A percentile compares a stretch with the other conserved stretches of the same genome.
Evolutionary conservation across 2,113 vertebrate genomes (phyloP).

Genomic region (Macrotus californicus): DNA sequence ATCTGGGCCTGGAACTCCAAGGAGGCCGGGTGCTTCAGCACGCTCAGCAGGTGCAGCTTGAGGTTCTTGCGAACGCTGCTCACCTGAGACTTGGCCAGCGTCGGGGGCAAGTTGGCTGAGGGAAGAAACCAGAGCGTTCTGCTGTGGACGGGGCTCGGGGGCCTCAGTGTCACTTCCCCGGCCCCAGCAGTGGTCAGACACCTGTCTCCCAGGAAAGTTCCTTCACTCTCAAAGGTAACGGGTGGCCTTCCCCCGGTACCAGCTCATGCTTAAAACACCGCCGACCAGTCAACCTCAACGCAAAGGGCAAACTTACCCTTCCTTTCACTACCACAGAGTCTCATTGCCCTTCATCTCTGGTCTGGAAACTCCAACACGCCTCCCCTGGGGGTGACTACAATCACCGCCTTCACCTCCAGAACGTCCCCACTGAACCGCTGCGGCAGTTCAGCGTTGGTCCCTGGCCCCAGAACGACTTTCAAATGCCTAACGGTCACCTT

Average conservation of each 20-base stretch:
- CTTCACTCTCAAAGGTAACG: background rate
- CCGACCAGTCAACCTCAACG: background rate
- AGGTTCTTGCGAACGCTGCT: constrained; percentile 97
- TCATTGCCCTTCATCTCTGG: background rate
- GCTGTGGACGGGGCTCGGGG: background rate
- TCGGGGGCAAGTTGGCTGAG: constrained; percentile 92
- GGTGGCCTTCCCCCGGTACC: background rate
- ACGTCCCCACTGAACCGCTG: background rate
- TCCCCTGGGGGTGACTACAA: background rate
- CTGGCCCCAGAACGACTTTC: background rate
- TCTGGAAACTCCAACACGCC: background rate
- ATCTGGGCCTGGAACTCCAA: constrained; percentile 93
- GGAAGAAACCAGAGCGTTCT: background rate
- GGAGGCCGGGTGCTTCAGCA: constrained; percentile 91
- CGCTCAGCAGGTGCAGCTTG: constrained; percentile 90
- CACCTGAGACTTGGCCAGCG: constrained; percentile 95
- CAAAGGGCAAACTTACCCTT: background rate
- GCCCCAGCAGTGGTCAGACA: background rate
- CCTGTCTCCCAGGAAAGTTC: background rate
- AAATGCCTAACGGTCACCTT: constrained; percentile 31
- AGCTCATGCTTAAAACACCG: background rate
- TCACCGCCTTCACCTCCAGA: background rate
- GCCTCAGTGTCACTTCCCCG: background rate
- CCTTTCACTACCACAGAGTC: background rate
- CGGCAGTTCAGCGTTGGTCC: background rate